Evolutionary conservation across 2,113 vertebrate genomes (phyloP).

Genomic region (Gopherus evgoodei): DNA sequence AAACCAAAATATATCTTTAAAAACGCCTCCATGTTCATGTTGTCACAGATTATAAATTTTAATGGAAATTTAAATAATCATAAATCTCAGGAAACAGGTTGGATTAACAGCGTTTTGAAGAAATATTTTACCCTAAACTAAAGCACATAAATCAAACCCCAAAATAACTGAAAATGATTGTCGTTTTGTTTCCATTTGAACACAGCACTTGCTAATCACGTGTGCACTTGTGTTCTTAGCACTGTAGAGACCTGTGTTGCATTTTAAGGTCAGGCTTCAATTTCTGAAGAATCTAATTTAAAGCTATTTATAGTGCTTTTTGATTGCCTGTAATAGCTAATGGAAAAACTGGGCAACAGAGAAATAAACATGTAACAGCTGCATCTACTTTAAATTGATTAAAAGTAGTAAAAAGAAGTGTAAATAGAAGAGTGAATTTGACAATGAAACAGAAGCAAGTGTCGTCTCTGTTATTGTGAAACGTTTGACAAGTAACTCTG

Average conservation of each 20-base stretch:
- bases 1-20: constrained; percentile 4
- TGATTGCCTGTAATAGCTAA: constrained; percentile 75
- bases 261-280: constrained; percentile 77
- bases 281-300: constrained; percentile 77
- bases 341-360: constrained; percentile 46
- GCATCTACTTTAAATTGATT: constrained; percentile 73
- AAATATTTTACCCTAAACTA: background rate
- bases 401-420: constrained; percentile 65
- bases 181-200: constrained; percentile 7
- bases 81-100: background rate
- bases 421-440: constrained; percentile 47
- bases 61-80: background rate
- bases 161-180: background rate
- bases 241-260: constrained; percentile 68
- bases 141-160: background rate
- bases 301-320: constrained; percentile 70
- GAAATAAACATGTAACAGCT: constrained; percentile 76
- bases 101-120: background rate
- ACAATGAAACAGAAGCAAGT: constrained; percentile 50
- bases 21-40: constrained; percentile 15
- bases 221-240: constrained; percentile 9
- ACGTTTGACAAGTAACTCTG: constrained; percentile 42
- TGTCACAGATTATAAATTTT: constrained; percentile 9
- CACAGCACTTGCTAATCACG: background rate
- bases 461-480: constrained; percentile 28